phyloP scores from a whole-genome alignment of 2,888 invertebrate species.

The Cybosia mesomella region DNA sequence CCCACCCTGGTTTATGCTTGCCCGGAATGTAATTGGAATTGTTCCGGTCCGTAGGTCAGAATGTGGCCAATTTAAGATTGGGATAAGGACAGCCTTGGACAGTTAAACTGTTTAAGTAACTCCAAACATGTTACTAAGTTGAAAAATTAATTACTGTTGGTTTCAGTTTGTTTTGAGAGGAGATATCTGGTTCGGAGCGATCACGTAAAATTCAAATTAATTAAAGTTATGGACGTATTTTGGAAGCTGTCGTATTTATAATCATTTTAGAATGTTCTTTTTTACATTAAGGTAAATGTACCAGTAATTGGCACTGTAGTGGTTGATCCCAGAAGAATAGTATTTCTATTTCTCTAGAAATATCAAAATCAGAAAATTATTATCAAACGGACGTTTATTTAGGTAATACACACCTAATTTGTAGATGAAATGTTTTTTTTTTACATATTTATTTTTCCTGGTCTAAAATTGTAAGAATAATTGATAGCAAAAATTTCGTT shows the following conservation, averaged over 20 bases:
- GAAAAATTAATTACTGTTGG: conserved; percentile 51
- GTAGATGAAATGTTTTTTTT: no score
- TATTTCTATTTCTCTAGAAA: no score
- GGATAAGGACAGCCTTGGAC: conserved; percentile 62
- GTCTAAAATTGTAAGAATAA: no score
- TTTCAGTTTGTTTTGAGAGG: conserved; percentile 28
- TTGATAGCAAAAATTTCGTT: no score
- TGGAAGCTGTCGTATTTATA: not conserved
- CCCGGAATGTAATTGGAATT: conserved; percentile 82
- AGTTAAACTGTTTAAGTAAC: conserved; percentile 57
- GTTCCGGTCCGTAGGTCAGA: conserved; percentile 71
- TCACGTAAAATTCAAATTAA: conserved; percentile 13
- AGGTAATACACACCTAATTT: no score
- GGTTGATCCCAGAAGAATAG: no score
- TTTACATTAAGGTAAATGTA: not conserved
- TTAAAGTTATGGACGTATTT: conserved; percentile 5
- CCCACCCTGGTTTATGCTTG: conserved; percentile 65
- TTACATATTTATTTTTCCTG: no score
- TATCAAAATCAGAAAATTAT: no score
- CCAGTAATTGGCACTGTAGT: no score
- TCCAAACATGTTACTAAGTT: conserved; percentile 55
- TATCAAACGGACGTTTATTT: no score
- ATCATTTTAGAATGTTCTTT: not conserved
- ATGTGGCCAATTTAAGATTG: conserved; percentile 79
- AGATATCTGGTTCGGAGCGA: conserved; percentile 12